A percentile compares a stretch with the other conserved stretches of the same genome.
Evolutionary conservation across 2,113 vertebrate species (phyloP).

Genomic region (Pterocles gutturalis): DNA sequence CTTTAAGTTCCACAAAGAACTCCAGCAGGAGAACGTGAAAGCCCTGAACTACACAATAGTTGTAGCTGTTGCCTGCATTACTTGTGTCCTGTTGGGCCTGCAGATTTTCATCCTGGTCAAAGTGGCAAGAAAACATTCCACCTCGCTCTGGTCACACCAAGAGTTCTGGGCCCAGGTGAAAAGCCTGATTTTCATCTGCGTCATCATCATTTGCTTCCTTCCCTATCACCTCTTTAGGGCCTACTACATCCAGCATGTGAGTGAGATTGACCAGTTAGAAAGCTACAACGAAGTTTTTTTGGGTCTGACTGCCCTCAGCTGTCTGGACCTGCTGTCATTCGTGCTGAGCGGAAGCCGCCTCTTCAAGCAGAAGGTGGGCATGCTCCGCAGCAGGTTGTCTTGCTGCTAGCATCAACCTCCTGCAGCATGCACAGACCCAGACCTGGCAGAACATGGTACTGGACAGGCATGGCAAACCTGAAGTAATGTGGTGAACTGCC

Average conservation of each 20-base stretch:
- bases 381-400: conserved; percentile 38
- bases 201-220: conserved; percentile 87
- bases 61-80: conserved; percentile 46
- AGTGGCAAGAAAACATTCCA: conserved; percentile 68
- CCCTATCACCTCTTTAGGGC: conserved; percentile 89
- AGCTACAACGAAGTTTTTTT: conserved; percentile 88
- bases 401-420: conserved; percentile 44
- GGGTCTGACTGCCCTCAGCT: conserved; percentile 87
- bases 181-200: conserved; percentile 85
- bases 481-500: neutral
- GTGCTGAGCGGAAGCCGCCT: conserved; percentile 69
- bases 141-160: conserved; percentile 78
- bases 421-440: rapidly evolving
- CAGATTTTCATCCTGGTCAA: conserved; percentile 79
- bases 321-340: conserved; percentile 84
- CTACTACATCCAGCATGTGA: conserved; percentile 71
- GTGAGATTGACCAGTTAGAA: neutral
- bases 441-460: rapidly evolving
- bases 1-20: conserved; percentile 81
- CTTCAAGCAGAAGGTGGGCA: conserved; percentile 64
- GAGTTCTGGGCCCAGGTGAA: conserved; percentile 90
- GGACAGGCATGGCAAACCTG: neutral
- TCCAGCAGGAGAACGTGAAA: neutral
- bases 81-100: conserved; percentile 69
- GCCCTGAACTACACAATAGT: conserved; percentile 81